Evolutionary conservation across 2,113 vertebrate genomes (phyloP).

Genomic region (Cavia porcellus): DNA sequence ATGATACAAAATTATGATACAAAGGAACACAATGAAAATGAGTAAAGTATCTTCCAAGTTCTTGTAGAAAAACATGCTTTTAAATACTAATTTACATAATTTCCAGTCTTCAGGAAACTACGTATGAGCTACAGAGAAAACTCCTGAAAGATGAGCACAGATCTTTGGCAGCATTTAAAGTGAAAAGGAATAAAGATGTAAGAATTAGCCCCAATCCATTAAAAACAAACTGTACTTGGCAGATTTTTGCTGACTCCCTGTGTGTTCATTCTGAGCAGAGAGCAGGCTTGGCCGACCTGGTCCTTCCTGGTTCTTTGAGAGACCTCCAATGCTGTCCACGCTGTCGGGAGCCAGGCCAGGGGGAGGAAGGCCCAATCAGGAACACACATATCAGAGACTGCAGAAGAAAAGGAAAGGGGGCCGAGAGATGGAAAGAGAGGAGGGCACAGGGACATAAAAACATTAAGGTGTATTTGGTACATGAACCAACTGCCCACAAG

Average conservation of each 20-base stretch:
- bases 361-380: neutral
- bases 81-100: conserved; percentile 49
- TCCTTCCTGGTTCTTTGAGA: neutral
- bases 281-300: neutral
- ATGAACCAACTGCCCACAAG: neutral
- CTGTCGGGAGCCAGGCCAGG: neutral
- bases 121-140: conserved; percentile 4
- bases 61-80: conserved; percentile 78
- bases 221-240: neutral
- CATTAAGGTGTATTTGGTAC: neutral
- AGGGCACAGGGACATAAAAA: neutral
- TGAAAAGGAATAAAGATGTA: conserved; percentile 17
- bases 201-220: neutral
- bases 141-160: conserved; percentile 59
- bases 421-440: neutral
- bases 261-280: too few relatives aligned
- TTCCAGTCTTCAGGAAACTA: conserved; percentile 59
- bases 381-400: neutral
- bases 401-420: neutral
- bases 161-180: conserved; percentile 78
- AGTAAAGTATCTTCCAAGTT: conserved; percentile 43
- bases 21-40: conserved; percentile 43
- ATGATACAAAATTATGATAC: neutral
- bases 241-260: neutral
- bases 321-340: neutral